Percentiles rank a stretch among this genome's conserved stretches.
phyloP scores from a whole-genome alignment of 1,140 invertebrate genomes.

The Apocrypta bakeri region DNA sequence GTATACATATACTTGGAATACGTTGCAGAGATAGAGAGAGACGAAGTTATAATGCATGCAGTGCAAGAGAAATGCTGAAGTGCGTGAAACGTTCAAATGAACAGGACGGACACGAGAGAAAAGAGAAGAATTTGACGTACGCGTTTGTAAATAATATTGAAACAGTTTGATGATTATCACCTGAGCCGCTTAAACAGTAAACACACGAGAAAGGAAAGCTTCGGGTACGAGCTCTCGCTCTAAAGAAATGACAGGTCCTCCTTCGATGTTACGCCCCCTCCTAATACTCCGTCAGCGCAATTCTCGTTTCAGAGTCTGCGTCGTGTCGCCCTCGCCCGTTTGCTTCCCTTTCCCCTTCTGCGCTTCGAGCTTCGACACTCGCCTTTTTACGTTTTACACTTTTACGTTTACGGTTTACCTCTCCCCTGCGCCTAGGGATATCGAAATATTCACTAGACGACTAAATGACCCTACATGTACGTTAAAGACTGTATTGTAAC shows the following conservation, averaged over 20 bases:
- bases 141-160: conserved; percentile 51
- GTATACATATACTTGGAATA: conserved; percentile 5
- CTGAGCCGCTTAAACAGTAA: conserved; percentile 14
- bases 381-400: no score
- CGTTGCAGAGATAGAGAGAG: conserved; percentile 1
- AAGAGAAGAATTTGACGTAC: conserved; percentile 43
- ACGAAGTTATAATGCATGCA: not conserved
- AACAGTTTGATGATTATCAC: conserved; percentile 49
- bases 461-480: not conserved
- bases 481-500: no score
- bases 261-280: conserved; percentile 39
- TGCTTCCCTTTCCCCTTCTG: not conserved
- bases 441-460: not conserved
- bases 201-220: conserved; percentile 9
- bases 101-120: not conserved
- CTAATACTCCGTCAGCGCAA: not conserved
- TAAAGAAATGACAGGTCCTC: conserved; percentile 20
- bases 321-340: not conserved
- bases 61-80: not conserved
- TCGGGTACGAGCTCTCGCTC: conserved; percentile 5
- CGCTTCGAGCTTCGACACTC: not conserved
- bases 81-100: not conserved
- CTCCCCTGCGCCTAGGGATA: conserved; percentile 20
- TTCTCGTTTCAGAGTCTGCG: not conserved
- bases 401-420: no score